Percentiles rank a stretch among this genome's conserved stretches.
phyloP scores from a whole-genome alignment of 1,140 invertebrate species.

The Cryptotermes secundus region DNA sequence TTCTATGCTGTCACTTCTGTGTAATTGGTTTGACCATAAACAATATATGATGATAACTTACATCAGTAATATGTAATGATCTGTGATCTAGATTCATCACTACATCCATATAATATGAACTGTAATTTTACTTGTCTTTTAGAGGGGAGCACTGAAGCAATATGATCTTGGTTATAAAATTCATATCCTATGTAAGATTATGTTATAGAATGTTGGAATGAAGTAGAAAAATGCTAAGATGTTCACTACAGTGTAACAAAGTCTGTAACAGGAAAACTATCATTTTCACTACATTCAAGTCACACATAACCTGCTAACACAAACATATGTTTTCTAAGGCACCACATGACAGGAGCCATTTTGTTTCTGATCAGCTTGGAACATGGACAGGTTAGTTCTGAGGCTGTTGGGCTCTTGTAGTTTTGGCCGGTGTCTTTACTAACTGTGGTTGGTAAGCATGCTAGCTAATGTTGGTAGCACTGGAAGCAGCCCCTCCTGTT shows the following conservation, averaged over 20 bases:
- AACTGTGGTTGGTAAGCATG: constrained; percentile 27
- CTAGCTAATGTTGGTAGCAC: constrained; percentile 24
- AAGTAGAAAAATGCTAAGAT: no score
- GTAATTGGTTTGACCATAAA: neutral
- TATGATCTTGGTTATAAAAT: neutral
- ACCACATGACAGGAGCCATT: neutral
- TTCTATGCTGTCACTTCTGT: neutral
- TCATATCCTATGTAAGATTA: no score
- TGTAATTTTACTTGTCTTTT: neutral
- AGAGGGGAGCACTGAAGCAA: neutral
- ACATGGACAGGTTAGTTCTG: constrained; percentile 11
- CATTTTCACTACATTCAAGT: neutral
- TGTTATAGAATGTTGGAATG: no score
- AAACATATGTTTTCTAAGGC: no score
- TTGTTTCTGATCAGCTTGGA: neutral
- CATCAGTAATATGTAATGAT: neutral
- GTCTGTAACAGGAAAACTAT: no score
- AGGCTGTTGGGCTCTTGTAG: constrained; percentile 3
- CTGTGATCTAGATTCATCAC: neutral
- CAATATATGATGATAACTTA: neutral
- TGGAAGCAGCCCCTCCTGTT: constrained; percentile 27
- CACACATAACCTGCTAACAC: neutral
- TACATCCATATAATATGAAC: neutral
- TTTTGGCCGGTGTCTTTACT: constrained; percentile 24
- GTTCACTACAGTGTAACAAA: no score